Evolutionary conservation across 2,113 vertebrate genomes (phyloP).

Genomic region (Neogale vison): DNA sequence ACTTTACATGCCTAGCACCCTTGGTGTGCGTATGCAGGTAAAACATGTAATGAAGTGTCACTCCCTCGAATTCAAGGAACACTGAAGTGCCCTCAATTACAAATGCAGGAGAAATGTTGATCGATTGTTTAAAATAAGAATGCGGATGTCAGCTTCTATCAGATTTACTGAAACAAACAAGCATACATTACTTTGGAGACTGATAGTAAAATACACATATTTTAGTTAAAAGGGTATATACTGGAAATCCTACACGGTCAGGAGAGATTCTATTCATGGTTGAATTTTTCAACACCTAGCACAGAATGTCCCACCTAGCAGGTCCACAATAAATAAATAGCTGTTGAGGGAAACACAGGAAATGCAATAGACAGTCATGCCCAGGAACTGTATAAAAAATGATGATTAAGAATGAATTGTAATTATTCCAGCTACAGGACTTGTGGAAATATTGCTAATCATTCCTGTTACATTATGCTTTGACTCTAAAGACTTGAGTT

Average conservation of each 20-base stretch:
- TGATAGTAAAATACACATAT: background rate
- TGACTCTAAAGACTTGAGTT: background rate
- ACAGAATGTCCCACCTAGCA: background rate
- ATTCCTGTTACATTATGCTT: background rate
- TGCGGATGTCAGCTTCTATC: background rate
- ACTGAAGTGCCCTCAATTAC: background rate
- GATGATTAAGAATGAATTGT: background rate
- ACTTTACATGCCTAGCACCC: background rate
- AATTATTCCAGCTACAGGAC: background rate
- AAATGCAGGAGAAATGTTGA: background rate
- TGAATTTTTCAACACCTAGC: background rate
- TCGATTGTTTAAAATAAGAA: background rate
- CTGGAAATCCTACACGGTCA: background rate
- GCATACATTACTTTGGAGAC: background rate
- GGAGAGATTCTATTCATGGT: background rate
- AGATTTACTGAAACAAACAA: background rate
- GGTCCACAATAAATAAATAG: background rate
- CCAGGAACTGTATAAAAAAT: background rate
- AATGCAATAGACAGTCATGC: background rate
- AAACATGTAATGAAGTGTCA: background rate
- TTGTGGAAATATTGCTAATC: background rate
- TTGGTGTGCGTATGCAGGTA: background rate
- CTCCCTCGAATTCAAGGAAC: background rate
- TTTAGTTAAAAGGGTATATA: background rate
- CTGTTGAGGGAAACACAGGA: background rate